These are phyloP conservation scores for Porites evermanni DNA, from an alignment of 92 coral and sea anemone genomes.

Conservation along the genomic window DNA sequence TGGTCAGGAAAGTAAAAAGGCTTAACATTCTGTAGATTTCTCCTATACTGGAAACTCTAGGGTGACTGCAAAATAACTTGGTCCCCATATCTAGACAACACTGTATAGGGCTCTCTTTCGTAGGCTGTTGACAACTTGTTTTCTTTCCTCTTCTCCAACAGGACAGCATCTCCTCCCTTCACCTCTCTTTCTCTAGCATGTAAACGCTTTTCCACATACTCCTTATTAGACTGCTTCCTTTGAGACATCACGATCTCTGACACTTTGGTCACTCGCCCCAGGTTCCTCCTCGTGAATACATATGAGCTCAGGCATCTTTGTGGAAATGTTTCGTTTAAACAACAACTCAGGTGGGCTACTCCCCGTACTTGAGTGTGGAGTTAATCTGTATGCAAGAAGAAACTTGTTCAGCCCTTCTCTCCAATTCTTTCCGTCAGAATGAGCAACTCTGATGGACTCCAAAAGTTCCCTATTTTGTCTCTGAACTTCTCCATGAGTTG, in stretches of 20 bases:
- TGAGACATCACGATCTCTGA: constrained; percentile 41
- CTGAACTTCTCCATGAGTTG: background rate
- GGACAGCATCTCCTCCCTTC: constrained; percentile 48
- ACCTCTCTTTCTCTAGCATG: constrained; percentile 35
- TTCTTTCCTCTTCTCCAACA: constrained; percentile 44
- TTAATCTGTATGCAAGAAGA: constrained; percentile 38
- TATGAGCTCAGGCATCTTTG: background rate
- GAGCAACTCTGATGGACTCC: constrained; percentile 19
- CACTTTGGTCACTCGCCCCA: constrained; percentile 3
- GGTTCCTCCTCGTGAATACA: background rate
- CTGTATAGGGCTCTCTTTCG: constrained; percentile 30
- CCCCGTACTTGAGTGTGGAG: constrained; percentile 22
- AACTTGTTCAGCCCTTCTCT: background rate
- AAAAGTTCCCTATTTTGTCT: constrained; percentile 14
- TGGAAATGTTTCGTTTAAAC: background rate
- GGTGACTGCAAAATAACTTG: constrained; percentile 35
- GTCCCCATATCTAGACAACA: constrained; percentile 43
- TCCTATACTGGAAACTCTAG: constrained; percentile 51
- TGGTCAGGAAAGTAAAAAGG: constrained; percentile 25
- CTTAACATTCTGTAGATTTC: constrained; percentile 62
- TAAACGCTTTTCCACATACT: constrained; percentile 35
- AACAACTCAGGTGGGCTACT: constrained; percentile 27
- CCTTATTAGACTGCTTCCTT: constrained; percentile 38
- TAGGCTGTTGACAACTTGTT: constrained; percentile 50
- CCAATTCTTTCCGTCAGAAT: constrained; percentile 33